Evolutionary conservation across 2,797 vertebrate species (phyloP), one percentile per base, ranked within the genome.

Genomic region (Alectoris magna): DNA sequence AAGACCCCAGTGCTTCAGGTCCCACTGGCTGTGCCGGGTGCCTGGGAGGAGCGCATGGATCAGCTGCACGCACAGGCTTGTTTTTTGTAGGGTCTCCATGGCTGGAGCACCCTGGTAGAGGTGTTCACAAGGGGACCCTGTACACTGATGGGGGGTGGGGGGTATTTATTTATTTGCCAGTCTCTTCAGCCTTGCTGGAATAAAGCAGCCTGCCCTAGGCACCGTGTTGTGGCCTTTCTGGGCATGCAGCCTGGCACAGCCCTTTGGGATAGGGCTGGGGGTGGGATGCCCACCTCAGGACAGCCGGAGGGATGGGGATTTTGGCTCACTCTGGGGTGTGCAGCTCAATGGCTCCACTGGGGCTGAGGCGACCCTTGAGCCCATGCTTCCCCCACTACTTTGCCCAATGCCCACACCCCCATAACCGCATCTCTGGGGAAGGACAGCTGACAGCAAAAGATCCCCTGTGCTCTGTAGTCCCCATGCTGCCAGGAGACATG

Each of bases 151-250:
- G 34, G 84, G 77, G 56, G 0, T 3, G 58, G 43, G 12, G 59
- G 46, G 6, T 90, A 89, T 87, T 90, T 90, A 92, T 93, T 93
- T 89, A 89, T 71, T 87, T 88, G 59, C 84, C 41, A n/a, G 44
- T 80, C 72, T 83, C 43, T 85, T 95, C 72, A 89, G 59, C 66
- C 80, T 69, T 58, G 34, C 77, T 91, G 51, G 79, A 94, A 96
- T 93, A 96, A 95, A 95, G 67, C 76, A 90, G 55, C 55, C 92
- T 86, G 75, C 75, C 83, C 55, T n/a, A 83, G 88, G 71, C 86
- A 87, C 29, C 1, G 12, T 9, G 3, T 8, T 79, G 55, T 86
- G 1, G 2, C 58, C 39, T 94, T 75, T 66, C n/a, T 62, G 49
- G 53, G 19, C 67, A 39, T 11, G 31, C 68, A 85, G 73, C 18